Base-by-base conservation (phyloP, 1,140 invertebrate species). In the Prorops nasuta region DNA sequence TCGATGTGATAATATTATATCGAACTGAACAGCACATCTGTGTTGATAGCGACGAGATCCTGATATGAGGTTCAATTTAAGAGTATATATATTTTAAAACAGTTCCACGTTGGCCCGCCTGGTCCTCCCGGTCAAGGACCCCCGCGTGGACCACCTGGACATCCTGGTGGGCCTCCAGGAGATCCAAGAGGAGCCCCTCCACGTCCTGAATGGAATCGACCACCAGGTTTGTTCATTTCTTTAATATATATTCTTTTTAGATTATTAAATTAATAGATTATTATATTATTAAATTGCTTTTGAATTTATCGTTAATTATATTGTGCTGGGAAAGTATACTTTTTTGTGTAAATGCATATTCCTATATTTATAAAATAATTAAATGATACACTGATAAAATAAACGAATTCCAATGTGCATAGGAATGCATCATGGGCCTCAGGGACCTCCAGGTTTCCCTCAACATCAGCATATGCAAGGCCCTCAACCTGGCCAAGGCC, bases 141-240 rank as follows among this genome's bases (percentile, higher is more conserved):
- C 44, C 82, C 85, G 37, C 82, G 84, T 16, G 79, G 82, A 32
- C 82, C 83, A 7, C 80, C 79, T 53, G 79, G 83, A 43, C 76
- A 77, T 56, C 76, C 77, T 34, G 74, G 77, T 42, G 78, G 74
- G 19, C 79, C 77, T 49, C 72, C 76, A 18, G 77, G 79, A 22
- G 82, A 84, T 66, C 80, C 81, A 12, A 66, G 84, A 55, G 83
- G 80, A 49, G 81, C 81, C 20, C 83, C 83, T 21, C 83, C 83
- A 16, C 74, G 73, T n/a, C 85, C 84, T 9, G 89, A 91, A 62
- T 90, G 88, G 88, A 89, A 86, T 66, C 75, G 86, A 59, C 87
- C 87, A 44, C 88, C 87, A 52, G 78, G 78, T 78, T 51, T 54
- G 50, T 64, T 35, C 4, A 20, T 1, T 21, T 19, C 34, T 42